Conservation (phyloP, 2,888 invertebrate genomes). For the Scaptomyza polygonia region DNA sequence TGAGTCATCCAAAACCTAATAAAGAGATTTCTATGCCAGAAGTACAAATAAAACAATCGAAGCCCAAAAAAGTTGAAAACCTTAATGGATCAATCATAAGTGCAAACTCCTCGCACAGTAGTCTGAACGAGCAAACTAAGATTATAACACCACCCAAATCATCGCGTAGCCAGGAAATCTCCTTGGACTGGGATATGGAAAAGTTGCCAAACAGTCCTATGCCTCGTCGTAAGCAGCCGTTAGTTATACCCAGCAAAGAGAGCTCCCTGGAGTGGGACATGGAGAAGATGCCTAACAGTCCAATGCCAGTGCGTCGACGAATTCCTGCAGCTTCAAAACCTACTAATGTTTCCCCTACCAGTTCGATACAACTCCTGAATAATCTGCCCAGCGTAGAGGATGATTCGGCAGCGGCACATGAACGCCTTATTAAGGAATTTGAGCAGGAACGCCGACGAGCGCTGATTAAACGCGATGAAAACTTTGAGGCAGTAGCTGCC, state of each 20-base stretch:
- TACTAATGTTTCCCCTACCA: constrained; percentile 56
- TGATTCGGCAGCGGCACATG: constrained; percentile 56
- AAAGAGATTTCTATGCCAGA: constrained; percentile 13
- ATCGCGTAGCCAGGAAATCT: constrained; percentile 60
- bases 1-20: neutral
- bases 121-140: constrained; percentile 47
- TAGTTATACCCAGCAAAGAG: constrained; percentile 45
- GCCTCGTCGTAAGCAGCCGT: constrained; percentile 64
- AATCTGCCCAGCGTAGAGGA: constrained; percentile 53
- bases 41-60: constrained; percentile 6
- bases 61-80: constrained; percentile 4
- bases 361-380: constrained; percentile 71
- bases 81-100: constrained; percentile 47
- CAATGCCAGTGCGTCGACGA: constrained; percentile 72
- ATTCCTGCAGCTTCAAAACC: constrained; percentile 26
- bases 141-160: constrained; percentile 45
- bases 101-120: constrained; percentile 53
- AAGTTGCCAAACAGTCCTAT: constrained; percentile 74
- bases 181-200: constrained; percentile 75
- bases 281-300: constrained; percentile 79
- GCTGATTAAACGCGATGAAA: constrained; percentile 80
- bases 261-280: constrained; percentile 78
- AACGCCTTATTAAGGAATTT: constrained; percentile 80
- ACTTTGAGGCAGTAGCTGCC: constrained; percentile 68
- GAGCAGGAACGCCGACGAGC: constrained; percentile 81